Evolutionary conservation across 2,113 vertebrate species (phyloP).

Genomic region (Hydrochoerus hydrochaeris): DNA sequence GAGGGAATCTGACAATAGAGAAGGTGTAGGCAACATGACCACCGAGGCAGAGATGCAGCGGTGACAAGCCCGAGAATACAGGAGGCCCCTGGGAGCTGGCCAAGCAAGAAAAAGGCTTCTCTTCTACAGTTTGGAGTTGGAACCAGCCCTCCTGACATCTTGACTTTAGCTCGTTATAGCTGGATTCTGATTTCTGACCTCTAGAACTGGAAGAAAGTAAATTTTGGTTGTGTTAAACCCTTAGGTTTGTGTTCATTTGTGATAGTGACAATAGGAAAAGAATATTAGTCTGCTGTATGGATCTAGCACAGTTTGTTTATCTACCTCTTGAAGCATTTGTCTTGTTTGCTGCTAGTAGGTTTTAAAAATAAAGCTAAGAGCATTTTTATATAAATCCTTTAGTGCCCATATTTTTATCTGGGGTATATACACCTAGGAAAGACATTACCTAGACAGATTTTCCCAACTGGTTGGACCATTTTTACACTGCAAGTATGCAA

Average conservation of each 20-base stretch:
- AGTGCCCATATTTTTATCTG: not conserved
- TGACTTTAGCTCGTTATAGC: not conserved
- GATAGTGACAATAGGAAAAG: not conserved
- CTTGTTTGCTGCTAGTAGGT: not conserved
- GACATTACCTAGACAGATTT: not conserved
- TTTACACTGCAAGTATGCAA: not conserved
- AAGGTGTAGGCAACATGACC: not conserved
- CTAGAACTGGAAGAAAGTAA: not conserved
- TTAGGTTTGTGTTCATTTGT: not conserved
- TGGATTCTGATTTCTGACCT: not conserved
- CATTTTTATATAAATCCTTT: not conserved
- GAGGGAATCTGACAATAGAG: not conserved
- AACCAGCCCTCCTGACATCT: not conserved
- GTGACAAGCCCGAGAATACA: not conserved
- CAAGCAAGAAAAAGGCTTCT: not conserved
- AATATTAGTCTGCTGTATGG: not conserved
- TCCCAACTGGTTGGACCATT: not conserved
- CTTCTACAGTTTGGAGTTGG: not conserved
- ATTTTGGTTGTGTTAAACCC: not conserved
- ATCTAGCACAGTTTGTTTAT: too few species aligned
- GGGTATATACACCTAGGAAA: not conserved
- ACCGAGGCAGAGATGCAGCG: not conserved
- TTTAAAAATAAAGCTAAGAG: not conserved
- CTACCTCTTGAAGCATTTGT: not conserved
- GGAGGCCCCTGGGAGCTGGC: not conserved